Evolutionary conservation across 2,113 vertebrate genomes (phyloP).

Genomic region (Petaurus breviceps): DNA sequence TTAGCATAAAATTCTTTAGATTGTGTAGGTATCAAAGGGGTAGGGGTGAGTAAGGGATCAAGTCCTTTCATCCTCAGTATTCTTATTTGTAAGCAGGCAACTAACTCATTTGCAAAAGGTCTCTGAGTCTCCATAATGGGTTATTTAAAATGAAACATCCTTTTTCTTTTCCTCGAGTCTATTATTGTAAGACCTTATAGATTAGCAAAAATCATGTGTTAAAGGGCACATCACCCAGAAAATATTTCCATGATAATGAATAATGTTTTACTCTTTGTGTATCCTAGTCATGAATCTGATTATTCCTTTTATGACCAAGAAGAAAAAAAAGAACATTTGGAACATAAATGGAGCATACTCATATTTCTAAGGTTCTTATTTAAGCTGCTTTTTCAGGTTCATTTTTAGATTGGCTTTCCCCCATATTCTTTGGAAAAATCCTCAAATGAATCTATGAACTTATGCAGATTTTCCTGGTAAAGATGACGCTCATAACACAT

Average conservation of each 20-base stretch:
- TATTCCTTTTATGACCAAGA: slow-evolving; percentile 7
- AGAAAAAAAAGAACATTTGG: not conserved
- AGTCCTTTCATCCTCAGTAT: not conserved
- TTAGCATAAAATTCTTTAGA: slow-evolving; percentile 18
- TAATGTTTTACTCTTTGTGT: not conserved
- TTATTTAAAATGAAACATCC: not conserved
- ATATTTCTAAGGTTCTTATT: not conserved
- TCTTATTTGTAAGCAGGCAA: slow-evolving; percentile 11
- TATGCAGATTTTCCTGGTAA: not conserved
- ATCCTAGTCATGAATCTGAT: not conserved
- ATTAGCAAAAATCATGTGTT: not conserved
- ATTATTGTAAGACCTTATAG: not conserved
- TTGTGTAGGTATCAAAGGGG: not conserved
- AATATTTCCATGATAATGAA: not conserved
- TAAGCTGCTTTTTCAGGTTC: not conserved
- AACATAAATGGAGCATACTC: not conserved
- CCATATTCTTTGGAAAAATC: not conserved
- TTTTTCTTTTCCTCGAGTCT: slow-evolving; percentile 42
- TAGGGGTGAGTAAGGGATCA: not conserved
- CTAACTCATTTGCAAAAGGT: slow-evolving; percentile 15
- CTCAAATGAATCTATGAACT: not conserved
- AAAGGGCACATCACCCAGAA: not conserved
- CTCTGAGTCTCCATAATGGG: slow-evolving; percentile 25
- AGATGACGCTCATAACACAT: not conserved
- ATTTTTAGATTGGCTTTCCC: not conserved